Evolutionary conservation across 2,113 vertebrate genomes (phyloP), one percentile per base, ranked within the genome.

Genomic region (Trematocara variabile): DNA sequence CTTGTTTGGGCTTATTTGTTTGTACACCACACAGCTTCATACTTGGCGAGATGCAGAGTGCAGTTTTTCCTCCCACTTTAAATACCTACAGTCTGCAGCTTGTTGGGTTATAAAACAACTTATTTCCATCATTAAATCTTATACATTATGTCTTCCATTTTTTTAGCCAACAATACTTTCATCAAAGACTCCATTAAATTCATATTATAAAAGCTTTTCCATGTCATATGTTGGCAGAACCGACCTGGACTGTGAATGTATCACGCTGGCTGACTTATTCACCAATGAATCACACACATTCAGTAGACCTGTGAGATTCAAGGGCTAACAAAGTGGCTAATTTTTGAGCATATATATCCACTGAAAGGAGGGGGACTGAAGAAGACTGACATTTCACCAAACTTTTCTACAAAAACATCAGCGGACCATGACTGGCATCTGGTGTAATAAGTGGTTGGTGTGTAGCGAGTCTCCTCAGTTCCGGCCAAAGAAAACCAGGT

Each of bases 1-100:
- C 93, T 94, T 95, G 90, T 95, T 95, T 94, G 92, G 92, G 55
- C 89, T 90, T 94, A 94, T 95, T 95, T 95, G 93, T 96, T 95
- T 95, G 94, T 90, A 54, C 88, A 95, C 93, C 93, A 94, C 95
- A 95, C 93, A 82, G 90, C 94, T 92, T 95, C 92, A 90, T 88
- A 92, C 90, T 92, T 93, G 94, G 93, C 91, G 41, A 87, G 91
- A 93, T 92, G 86, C 86, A 89, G 91, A 41, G 89, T 83, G 82
- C 81, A 87, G 86, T 90, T 93, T 93, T 92, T 92, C 89, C 92
- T 84, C 91, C 91, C 85, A 87, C 85, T 93, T 93, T 84, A 92
- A 93, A 93, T 87, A 87, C 83, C 88, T 56, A 79, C 92, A 92
- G 81, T 94, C 84, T 81, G 82, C 91, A 91, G 82, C 85, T 89